These are phyloP conservation scores for Luehdorfia chinensis DNA, from an alignment of 1,140 invertebrate genomes.

Conservation along the genomic window DNA sequence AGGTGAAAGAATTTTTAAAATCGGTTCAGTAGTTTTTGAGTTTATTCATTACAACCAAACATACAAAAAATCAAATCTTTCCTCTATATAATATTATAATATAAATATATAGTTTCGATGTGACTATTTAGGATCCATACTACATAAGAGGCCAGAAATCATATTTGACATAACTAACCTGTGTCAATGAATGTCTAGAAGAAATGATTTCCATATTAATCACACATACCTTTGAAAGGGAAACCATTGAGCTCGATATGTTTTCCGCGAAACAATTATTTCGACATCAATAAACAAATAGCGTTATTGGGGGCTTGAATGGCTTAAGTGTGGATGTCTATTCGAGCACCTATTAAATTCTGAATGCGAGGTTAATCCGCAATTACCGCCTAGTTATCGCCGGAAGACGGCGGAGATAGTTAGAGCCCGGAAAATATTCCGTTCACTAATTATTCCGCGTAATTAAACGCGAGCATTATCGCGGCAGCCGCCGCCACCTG, in stretches of 20 bases:
- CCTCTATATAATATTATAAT: too few species aligned
- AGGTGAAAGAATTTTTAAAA: too few species aligned
- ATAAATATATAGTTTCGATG: too few species aligned
- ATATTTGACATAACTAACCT: too few species aligned
- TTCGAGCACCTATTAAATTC: constrained; percentile 71
- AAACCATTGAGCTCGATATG: constrained; percentile 30
- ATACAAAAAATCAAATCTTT: too few species aligned
- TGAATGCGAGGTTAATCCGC: constrained; percentile 75
- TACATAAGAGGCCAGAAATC: too few species aligned
- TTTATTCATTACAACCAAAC: too few species aligned
- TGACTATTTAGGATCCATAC: too few species aligned
- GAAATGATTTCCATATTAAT: too few species aligned
- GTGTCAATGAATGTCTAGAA: too few species aligned
- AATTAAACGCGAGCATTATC: constrained; percentile 76
- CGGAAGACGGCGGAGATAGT: constrained; percentile 75
- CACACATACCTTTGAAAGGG: constrained; percentile 7
- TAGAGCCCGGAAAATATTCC: constrained; percentile 76
- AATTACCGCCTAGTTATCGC: constrained; percentile 76
- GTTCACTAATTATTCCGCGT: constrained; percentile 76
- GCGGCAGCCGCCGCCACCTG: constrained; percentile 66
- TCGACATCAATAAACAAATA: constrained; percentile 65
- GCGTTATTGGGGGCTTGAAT: constrained; percentile 55
- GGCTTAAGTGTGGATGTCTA: constrained; percentile 36
- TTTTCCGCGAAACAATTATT: constrained; percentile 61
- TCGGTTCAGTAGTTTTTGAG: too few species aligned